These are phyloP conservation scores for Frankliniella intonsa DNA, from an alignment of 2,888 invertebrate species.

Conservation along the genomic window DNA sequence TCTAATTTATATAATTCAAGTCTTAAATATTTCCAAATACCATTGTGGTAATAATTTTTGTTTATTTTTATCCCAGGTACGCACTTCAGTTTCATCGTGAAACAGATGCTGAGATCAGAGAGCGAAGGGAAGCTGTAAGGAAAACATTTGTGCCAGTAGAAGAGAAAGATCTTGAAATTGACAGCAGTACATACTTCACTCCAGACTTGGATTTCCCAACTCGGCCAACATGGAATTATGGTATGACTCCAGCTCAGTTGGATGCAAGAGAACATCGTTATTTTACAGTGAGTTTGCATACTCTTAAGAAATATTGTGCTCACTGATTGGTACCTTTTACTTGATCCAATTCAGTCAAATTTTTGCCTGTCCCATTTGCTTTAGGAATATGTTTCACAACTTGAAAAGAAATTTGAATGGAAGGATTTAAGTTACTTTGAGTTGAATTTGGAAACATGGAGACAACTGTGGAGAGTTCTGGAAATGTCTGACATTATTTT, in stretches of 20 bases:
- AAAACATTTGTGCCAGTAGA: constrained; percentile 53
- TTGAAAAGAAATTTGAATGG: constrained; percentile 59
- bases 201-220: constrained; percentile 71
- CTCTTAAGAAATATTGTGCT: neutral
- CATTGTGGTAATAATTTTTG: neutral
- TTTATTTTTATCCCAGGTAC: constrained; percentile 49
- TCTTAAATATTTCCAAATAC: neutral
- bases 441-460: constrained; percentile 91
- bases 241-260: constrained; percentile 65
- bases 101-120: constrained; percentile 64
- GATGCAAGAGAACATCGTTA: constrained; percentile 78
- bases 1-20: neutral
- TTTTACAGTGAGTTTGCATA: constrained; percentile 58
- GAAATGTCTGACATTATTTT: constrained; percentile 90
- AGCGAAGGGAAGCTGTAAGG: constrained; percentile 64
- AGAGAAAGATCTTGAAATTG: constrained; percentile 63
- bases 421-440: constrained; percentile 81
- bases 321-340: constrained; percentile 26
- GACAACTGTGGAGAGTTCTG: constrained; percentile 90
- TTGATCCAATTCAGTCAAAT: constrained; percentile 9
- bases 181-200: constrained; percentile 63
- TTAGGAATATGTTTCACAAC: constrained; percentile 68
- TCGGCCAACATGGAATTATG: constrained; percentile 78
- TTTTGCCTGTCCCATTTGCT: constrained; percentile 39
- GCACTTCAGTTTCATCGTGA: constrained; percentile 80